Evolutionary conservation across 2,113 vertebrate genomes (phyloP), one percentile per base, ranked within the genome.

Genomic region (Corvus moneduloides): DNA sequence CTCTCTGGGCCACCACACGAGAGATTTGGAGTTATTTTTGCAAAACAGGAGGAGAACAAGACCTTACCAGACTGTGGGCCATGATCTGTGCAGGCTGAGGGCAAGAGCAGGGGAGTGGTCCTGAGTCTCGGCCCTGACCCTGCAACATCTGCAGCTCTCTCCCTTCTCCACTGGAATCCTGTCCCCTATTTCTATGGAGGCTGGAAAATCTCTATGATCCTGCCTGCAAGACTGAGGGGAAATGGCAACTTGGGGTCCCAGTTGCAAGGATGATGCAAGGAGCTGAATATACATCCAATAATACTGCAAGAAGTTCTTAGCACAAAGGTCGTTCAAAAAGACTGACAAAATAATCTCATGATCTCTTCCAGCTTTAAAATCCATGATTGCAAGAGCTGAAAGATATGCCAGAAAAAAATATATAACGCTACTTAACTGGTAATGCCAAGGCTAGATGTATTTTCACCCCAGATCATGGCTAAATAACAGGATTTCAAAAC

Each of bases 331-430:
- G 83, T 83, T 59, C n/a, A 73, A 21, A 64, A 88, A 49, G 54
- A 69, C 44, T 79, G 72, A 55, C 75, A 86, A 85, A 90, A 90
- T 56, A 90, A 95, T 81, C 80, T 89, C 69, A 78, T 75, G 43
- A 88, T 92, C 77, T 77, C 37, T 71, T 91, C 58, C 24, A 72
- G 64, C 69, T 84, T 89, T 89, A 82, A 94, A 93, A 87, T 48
- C 69, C 41, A 37, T 22, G 41, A 75, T 2, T 87, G 61, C 0
- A 0, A 81, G 66, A 73, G n/a, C 63, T 89, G 64, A 76, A 81
- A 87, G 46, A 76, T 18, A 55, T 15, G 62, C 7, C 16, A 48
- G 49, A 18, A 84, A 78, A 81, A 46, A 14, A 59, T 11, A 22
- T 12, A 63, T 41, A 91, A 88, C 41, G 11, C 75, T 72, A 33